Evolutionary conservation across 2,888 invertebrate genomes (phyloP).

Genomic region (Formica aserva): DNA sequence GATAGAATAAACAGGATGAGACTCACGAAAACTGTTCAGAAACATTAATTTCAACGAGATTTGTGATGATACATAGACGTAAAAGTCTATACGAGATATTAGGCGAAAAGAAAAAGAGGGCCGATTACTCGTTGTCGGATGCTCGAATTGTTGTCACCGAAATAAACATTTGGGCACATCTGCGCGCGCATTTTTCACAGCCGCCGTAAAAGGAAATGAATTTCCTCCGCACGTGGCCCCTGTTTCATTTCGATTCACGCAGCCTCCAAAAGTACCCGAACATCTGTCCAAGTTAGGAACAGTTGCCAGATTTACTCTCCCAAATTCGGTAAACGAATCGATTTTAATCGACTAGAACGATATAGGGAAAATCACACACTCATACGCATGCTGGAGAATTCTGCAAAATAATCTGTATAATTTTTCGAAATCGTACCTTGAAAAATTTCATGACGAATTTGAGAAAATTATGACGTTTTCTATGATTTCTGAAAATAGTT

Average conservation of each 20-base stretch:
- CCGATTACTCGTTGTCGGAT: conserved; percentile 25
- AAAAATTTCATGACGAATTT: background rate
- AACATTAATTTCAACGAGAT: conserved; percentile 11
- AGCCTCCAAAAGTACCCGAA: conserved; percentile 70
- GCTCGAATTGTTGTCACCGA: conserved; percentile 65
- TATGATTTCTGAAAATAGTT: background rate
- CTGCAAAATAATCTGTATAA: background rate
- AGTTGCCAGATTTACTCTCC: conserved; percentile 65
- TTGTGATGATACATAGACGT: background rate
- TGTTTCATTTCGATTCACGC: conserved; percentile 76
- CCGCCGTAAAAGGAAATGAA: conserved; percentile 83
- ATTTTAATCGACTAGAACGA: background rate
- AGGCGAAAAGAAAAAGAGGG: background rate
- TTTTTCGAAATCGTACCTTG: background rate
- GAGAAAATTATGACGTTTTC: background rate
- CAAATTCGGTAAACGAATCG: conserved; percentile 44
- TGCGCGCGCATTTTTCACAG: conserved; percentile 75
- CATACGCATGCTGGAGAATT: background rate
- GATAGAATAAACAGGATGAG: too few relatives aligned
- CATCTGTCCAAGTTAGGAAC: conserved; percentile 74
- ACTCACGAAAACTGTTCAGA: background rate
- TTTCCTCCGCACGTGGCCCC: conserved; percentile 85
- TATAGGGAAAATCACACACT: background rate
- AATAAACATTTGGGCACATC: conserved; percentile 73
- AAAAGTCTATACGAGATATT: background rate